Base-by-base conservation (phyloP, 2,888 invertebrate genomes). In the Eueremaeus valkanovi region DNA sequence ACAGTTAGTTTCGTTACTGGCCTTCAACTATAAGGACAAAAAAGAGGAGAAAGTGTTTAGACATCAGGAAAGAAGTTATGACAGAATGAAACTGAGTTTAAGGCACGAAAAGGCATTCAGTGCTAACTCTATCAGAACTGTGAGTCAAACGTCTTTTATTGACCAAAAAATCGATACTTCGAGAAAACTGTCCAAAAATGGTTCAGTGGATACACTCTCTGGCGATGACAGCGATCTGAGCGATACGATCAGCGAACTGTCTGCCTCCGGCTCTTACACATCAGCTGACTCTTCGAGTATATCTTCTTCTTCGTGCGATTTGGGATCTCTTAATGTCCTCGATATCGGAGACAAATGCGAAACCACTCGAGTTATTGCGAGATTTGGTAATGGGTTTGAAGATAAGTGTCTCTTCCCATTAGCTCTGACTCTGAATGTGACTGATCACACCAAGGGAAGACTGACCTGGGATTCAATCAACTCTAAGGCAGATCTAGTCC, bases 31-130 rank as follows among this genome's bases (percentile, higher is more conserved):
- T 16, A 66, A 36, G 11, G n/a, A 36, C 24, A 55, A 55, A 31
- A 66, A 24, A 31, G 66, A 66, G n/a, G 29, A 29, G 18, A 5
- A 58, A 13, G 58, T 58, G 16, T 58, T 16, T 31, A 29, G 18
- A 40, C 66, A 66, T 40, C 36, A 66, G 24, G 21, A 66, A 36
- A 33, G 63, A 33, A 66, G 66, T 66, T 36, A 66, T 66, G 66
- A 66, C 11, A 36, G 40, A 66, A 36, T 66, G 9, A 66, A 66
- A 66, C 40, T 66, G 1, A 66, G 66, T 66, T 33, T 66, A 9
- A 66, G 16, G 3, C 31, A 21, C 21, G 24, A 66, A 1, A 66
- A 66, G 18, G 18, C 36, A 1, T 8, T 66, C 21, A 66, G 36
- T 16, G 11, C 33, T 33, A 16, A 66, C 9, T 66, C 66, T 3